Base-by-base conservation (phyloP, 2,888 invertebrate species). In the Phasia obesa region DNA sequence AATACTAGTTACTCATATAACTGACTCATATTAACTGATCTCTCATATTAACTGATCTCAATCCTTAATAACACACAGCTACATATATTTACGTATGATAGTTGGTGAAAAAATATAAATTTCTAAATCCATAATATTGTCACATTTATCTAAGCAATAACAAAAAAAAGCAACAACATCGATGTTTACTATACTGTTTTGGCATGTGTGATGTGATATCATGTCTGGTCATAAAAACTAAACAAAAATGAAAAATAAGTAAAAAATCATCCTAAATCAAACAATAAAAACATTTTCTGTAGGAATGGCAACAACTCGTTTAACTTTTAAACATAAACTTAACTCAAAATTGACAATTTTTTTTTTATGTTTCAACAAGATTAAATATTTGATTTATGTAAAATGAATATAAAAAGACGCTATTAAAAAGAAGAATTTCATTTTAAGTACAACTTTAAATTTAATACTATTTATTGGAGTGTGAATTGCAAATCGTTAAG, bases 171-270 rank as follows among this genome's bases (percentile, higher is more conserved):
- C 60, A 60, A 35, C 13, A 15, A 51, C 6, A 5, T 51, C 25
- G 38, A 31, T 51, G 31, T 47, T 51, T 67, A 9, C 53, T 27
- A 57, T 67, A 73, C 44, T 76, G 44, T 67, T 62, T 67, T 38
- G 38, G n/a, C 47, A 74, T 74, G 69, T 62, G 55, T 59, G 71
- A 65, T 76, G n/a, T 57, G 64, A 73, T 77, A 67, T 69, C 67
- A 77, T 77, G 69, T 82, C 62, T 73, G 73, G 47, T 73, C 73
- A 62, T 82, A 77, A 82, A 75, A 82, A 62, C 35, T 57, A 69
- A 57, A 73, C 31, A 67, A 62, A 62, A 59, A 44, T 35, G 44
- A 60, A 59, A 60, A 62, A 42, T n/a, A 42, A 42, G 23, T 47
- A 67, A 55, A 47, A 55, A 27, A 57, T 62, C 47, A 55, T 60